Percentiles rank a stretch among this genome's conserved stretches.
These are phyloP conservation scores for Seriola dumerili DNA, from an alignment of 2,113 vertebrate species.

Conservation along the genomic window DNA sequence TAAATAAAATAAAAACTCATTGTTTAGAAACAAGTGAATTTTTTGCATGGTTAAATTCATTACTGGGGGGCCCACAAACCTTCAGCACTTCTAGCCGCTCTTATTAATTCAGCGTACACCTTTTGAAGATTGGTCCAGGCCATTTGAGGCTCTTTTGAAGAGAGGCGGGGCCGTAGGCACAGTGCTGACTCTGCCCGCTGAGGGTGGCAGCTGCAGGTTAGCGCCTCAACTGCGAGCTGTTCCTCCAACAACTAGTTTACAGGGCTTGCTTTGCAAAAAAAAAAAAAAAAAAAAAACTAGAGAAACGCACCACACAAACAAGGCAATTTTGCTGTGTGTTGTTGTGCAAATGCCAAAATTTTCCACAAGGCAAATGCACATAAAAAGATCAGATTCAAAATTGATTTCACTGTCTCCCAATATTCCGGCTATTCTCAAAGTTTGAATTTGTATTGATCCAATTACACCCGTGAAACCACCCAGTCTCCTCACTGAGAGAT, in stretches of 20 bases:
- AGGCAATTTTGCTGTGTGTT: conserved; percentile 32
- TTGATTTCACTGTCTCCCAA: not conserved
- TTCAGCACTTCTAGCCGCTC: conserved; percentile 17
- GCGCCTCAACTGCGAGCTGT: conserved; percentile 7
- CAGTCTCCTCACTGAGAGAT: not conserved
- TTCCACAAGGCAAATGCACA: conserved; percentile 33
- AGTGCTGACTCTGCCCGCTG: conserved; percentile 56
- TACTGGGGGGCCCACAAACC: conserved; percentile 3
- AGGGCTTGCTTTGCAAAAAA: conserved; percentile 17
- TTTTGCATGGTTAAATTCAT: not conserved
- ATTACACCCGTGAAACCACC: not conserved
- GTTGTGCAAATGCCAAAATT: conserved; percentile 22
- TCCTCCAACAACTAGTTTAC: conserved; percentile 25
- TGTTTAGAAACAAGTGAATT: no score
- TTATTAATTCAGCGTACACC: conserved; percentile 61
- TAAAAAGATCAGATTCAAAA: conserved; percentile 18
- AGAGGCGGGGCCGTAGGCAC: conserved; percentile 27
- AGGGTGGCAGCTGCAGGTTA: conserved; percentile 44
- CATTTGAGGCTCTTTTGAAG: conserved; percentile 3
- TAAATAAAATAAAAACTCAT: no score
- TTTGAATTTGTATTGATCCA: conserved; percentile 26
- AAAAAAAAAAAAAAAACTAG: conserved; percentile 8
- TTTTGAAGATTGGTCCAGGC: conserved; percentile 42
- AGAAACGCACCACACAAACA: conserved; percentile 6
- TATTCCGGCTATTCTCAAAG: conserved; percentile 15